These are phyloP conservation scores for Drepanosiphum platanoidis DNA, from an alignment of 2,888 invertebrate species.

Conservation along the genomic window DNA sequence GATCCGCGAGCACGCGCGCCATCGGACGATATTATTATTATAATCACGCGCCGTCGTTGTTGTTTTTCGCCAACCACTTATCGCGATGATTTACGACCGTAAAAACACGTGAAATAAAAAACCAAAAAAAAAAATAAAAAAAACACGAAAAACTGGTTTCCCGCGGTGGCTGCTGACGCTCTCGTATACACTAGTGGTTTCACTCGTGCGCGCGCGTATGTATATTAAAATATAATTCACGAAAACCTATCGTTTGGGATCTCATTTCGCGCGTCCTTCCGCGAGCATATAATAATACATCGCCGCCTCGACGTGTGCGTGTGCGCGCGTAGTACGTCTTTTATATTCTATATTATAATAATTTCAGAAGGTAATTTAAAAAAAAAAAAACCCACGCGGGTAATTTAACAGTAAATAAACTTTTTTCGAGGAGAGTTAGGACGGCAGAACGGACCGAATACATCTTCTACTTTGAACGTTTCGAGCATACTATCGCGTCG, in stretches of 20 bases:
- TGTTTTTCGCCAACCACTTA: conserved; percentile 35
- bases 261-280: conserved; percentile 18
- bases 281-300: not conserved
- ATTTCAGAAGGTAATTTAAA: conserved; percentile 2
- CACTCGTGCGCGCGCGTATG: no score
- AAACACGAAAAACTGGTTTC: conserved; percentile 24
- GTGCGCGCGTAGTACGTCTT: not conserved
- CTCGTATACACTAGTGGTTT: not conserved
- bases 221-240: no score
- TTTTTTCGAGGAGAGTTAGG: not conserved
- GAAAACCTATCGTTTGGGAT: not conserved
- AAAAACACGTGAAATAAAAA: not conserved
- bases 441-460: not conserved
- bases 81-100: conserved; percentile 45
- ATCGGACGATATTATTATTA: not conserved
- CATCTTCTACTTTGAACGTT: no score
- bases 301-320: not conserved
- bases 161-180: not conserved
- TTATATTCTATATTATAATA: not conserved
- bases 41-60: not conserved
- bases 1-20: not conserved
- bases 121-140: not conserved
- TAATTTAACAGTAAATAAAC: not conserved
- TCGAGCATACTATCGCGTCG: no score
- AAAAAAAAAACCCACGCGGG: conserved; percentile 28